Percentiles rank a stretch among this genome's conserved stretches.
Evolutionary conservation across 1,140 invertebrate genomes (phyloP).

Genomic region (Bombus vancouverensis): DNA sequence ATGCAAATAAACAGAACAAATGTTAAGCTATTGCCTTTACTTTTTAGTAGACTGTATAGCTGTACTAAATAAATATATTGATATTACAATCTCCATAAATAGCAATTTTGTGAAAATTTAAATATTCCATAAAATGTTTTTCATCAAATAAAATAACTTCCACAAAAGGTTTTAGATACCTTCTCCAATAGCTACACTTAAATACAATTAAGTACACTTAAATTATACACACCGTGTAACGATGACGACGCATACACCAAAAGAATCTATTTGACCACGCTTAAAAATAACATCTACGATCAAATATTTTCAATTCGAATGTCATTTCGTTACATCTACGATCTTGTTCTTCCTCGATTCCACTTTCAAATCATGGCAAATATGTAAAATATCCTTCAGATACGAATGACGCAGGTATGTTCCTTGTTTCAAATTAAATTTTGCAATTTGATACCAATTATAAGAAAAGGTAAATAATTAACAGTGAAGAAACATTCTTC

Average conservation of each 20-base stretch:
- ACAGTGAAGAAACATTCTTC: not conserved
- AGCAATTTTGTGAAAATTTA: not conserved
- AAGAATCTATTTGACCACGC: not conserved
- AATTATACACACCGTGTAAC: not conserved
- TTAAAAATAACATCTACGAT: not conserved
- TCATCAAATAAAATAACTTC: not conserved
- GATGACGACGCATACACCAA: not conserved
- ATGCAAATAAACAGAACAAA: not conserved
- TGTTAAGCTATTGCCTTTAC: not conserved
- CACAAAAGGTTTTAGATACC: rapidly evolving
- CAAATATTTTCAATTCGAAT: not conserved
- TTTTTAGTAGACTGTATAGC: not conserved
- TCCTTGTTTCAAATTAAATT: too few species aligned
- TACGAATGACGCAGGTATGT: too few species aligned
- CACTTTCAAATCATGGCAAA: too few species aligned
- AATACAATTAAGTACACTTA: not conserved
- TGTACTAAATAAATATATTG: not conserved
- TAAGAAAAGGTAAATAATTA: too few species aligned
- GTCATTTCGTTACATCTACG: too few species aligned
- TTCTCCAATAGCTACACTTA: not conserved
- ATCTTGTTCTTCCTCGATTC: too few species aligned
- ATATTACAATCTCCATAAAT: not conserved
- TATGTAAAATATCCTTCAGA: too few species aligned
- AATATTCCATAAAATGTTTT: not conserved
- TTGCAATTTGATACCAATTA: too few species aligned